These are phyloP conservation scores for Hypomesus transpacificus DNA, from an alignment of 2,113 vertebrate species.

Conservation along the genomic window DNA sequence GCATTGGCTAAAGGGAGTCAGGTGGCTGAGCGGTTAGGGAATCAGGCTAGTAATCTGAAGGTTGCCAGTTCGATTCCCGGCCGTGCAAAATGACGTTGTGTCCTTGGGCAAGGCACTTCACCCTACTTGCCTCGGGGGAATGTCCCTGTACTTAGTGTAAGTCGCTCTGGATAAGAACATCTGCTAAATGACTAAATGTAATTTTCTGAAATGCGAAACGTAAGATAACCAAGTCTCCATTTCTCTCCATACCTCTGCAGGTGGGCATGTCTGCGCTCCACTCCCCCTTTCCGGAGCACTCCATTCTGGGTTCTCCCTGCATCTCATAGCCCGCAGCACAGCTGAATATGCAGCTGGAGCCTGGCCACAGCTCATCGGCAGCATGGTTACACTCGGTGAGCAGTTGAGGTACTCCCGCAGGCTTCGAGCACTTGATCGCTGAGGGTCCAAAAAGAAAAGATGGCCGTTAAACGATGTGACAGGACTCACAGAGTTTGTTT, in stretches of 20 bases:
- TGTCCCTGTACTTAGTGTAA: too few species aligned
- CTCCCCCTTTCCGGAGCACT: conserved; percentile 45
- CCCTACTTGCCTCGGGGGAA: too few species aligned
- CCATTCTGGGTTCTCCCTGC: conserved; percentile 34
- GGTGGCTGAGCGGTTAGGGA: too few species aligned
- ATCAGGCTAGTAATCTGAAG: too few species aligned
- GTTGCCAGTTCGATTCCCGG: too few species aligned
- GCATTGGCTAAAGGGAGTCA: too few species aligned
- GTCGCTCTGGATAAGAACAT: too few species aligned
- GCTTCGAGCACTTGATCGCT: conserved; percentile 54
- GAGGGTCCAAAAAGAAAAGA: background rate
- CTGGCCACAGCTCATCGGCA: conserved; percentile 11
- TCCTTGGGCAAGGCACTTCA: too few species aligned
- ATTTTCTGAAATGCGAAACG: background rate
- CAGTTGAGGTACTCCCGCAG: conserved; percentile 32
- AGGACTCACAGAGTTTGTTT: background rate
- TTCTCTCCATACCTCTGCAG: conserved; percentile 50
- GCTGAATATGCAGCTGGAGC: conserved; percentile 50
- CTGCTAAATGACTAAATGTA: too few species aligned
- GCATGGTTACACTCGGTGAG: conserved; percentile 37
- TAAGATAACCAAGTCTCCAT: background rate
- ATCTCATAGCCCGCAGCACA: conserved; percentile 53
- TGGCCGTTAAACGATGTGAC: background rate
- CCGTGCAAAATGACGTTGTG: too few species aligned
- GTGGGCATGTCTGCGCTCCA: conserved; percentile 48